Percentiles rank a stretch among this genome's conserved stretches.
Conservation (phyloP, 2,888 invertebrate genomes). For the Acanthopleura granulata region DNA sequence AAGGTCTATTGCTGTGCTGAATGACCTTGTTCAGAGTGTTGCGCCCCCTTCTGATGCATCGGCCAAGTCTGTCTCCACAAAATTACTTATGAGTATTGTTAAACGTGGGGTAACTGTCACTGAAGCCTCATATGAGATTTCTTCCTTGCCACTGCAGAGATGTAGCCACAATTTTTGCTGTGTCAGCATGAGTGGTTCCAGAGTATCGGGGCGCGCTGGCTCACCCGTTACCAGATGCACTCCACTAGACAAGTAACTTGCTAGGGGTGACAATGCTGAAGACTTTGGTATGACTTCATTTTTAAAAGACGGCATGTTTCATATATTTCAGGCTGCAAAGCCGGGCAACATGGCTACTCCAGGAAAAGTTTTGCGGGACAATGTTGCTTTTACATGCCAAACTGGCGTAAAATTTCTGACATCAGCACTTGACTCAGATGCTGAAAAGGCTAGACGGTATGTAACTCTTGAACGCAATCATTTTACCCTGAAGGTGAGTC, state of each 20-base stretch:
- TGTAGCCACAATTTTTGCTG: conserved; percentile 29
- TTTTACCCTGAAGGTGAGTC: too few species aligned
- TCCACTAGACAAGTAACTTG: conserved; percentile 32
- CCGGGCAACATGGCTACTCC: conserved; percentile 33
- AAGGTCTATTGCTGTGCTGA: too few species aligned
- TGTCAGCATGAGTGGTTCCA: conserved; percentile 34
- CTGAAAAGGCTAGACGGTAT: too few species aligned
- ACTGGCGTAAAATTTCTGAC: too few species aligned
- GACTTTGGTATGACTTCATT: conserved; percentile 24
- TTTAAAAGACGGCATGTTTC: conserved; percentile 23
- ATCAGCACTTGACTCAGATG: too few species aligned
- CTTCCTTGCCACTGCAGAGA: conserved; percentile 28
- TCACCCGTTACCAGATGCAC: conserved; percentile 28
- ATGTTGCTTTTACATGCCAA: too few species aligned
- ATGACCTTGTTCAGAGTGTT: conserved; percentile 22
- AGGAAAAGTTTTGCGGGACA: conserved; percentile 33
- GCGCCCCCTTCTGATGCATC: conserved; percentile 22
- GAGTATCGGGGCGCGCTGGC: conserved; percentile 30
- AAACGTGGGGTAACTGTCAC: conserved; percentile 40
- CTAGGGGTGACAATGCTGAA: conserved; percentile 19
- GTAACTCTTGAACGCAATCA: too few species aligned
- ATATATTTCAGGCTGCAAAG: conserved; percentile 20
- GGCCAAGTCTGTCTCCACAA: conserved; percentile 30
- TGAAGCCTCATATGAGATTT: conserved; percentile 30
- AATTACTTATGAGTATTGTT: conserved; percentile 35